Evolutionary conservation across 2,888 invertebrate genomes (phyloP), one percentile per base, ranked within the genome.

Genomic region (Epiblema foenella): DNA sequence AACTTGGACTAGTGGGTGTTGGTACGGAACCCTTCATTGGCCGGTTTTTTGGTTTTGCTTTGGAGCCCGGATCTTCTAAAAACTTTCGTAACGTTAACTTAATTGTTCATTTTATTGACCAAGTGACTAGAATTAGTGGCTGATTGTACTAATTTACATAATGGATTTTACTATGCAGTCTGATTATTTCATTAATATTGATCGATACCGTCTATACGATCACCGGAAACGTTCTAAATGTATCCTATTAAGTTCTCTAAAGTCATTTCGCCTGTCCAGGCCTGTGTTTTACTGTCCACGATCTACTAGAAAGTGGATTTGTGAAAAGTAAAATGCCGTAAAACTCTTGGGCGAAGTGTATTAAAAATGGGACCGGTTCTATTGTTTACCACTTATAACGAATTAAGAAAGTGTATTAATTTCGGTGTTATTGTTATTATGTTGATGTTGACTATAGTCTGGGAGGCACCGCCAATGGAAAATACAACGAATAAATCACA

Each of bases 281-380:
- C 39, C 4, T 10, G 64, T 59, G 59, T 33, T 70, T 70, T 70
- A 60, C 46, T 65, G 59, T 60, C 59, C 65, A 60, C 65, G 46
- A 64, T 64, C 64, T 3, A 46, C 37, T 65, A 70, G 70, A 70
- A 70, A 70, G 65, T 60, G 33, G 46, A 54, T 20, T 59, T 9
- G 64, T 59, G 64, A 54, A 60, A 70, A 70, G 59, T 69, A 63
- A 51, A 68, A 56, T 63, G 24, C 18, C 15, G n/a, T 15, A 56
- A 57, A 20, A 24, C 33, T 33, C 51, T 20, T 24, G 10, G 37
- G n/a, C 51, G 58, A 58, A 42, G 42, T 33, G 15, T 42, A 51
- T 52, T 65, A 59, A 49, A 57, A 57, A 69, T 57, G 49, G 17
- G 49, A 29, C 64, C 20, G 64, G 52, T 62, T 17, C 46, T 49